Percentiles rank a stretch among this genome's conserved stretches.
These are phyloP conservation scores for Oligia strigilis DNA, from an alignment of 2,888 invertebrate species.

Conservation along the genomic window DNA sequence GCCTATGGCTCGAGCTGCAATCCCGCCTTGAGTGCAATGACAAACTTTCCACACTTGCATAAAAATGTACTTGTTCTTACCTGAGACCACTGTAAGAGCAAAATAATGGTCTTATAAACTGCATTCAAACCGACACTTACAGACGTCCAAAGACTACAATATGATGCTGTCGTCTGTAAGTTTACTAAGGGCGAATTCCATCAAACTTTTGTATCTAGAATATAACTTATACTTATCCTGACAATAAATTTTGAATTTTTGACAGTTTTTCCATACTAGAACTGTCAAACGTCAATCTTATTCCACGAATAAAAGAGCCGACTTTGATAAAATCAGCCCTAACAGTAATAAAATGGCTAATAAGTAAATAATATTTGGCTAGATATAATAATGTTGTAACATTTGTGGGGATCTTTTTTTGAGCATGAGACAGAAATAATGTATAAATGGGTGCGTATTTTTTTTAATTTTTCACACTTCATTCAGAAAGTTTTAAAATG, in stretches of 20 bases:
- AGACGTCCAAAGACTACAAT: too few species aligned
- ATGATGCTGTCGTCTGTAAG: too few species aligned
- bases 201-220: too few species aligned
- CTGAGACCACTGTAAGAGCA: background rate
- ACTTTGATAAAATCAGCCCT: background rate
- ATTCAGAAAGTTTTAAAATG: slow-evolving; percentile 2
- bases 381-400: background rate
- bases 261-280: too few species aligned
- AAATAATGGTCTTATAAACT: too few species aligned
- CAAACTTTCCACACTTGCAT: background rate
- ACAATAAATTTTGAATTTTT: too few species aligned
- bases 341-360: background rate
- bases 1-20: too few species aligned
- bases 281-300: too few species aligned
- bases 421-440: background rate
- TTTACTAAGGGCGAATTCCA: background rate
- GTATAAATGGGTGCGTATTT: background rate
- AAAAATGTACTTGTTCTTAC: background rate
- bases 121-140: background rate
- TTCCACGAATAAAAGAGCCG: too few species aligned
- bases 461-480: slow-evolving; percentile 12
- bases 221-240: too few species aligned
- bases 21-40: too few species aligned
- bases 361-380: too few species aligned
- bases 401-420: background rate